Percentiles rank a stretch among this genome's conserved stretches.
Evolutionary conservation across 2,113 vertebrate species (phyloP).

Genomic region (Atherinomorus stipes): DNA sequence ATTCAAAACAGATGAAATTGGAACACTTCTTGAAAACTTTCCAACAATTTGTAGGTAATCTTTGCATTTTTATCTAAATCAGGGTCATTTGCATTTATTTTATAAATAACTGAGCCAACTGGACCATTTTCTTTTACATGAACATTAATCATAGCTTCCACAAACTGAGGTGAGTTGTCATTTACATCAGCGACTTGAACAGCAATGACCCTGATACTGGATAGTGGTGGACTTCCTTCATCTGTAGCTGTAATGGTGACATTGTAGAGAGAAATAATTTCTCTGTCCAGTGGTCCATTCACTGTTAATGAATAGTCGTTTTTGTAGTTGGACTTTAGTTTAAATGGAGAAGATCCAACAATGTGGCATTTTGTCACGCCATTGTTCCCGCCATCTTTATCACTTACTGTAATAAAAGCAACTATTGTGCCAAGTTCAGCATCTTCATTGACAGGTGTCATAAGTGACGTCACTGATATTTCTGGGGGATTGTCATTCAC

Average conservation of each 20-base stretch:
- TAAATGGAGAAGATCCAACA: conserved; percentile 51
- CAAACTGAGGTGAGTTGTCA: conserved; percentile 87
- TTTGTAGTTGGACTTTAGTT: conserved; percentile 84
- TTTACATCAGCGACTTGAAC: conserved; percentile 89
- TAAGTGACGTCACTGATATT: conserved; percentile 85
- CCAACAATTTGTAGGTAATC: conserved; percentile 81
- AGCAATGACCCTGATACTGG: conserved; percentile 72
- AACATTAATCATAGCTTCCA: conserved; percentile 73
- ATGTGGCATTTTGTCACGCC: conserved; percentile 57
- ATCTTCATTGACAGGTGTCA: conserved; percentile 85
- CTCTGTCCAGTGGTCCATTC: conserved; percentile 84
- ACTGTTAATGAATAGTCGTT: conserved; percentile 88
- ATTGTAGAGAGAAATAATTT: conserved; percentile 82
- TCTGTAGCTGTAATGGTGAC: conserved; percentile 84
- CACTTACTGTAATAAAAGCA: conserved; percentile 85
- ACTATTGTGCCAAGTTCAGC: conserved; percentile 84
- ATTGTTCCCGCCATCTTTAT: conserved; percentile 83
- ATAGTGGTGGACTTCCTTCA: conserved; percentile 84
- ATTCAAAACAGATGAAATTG: conserved; percentile 79
- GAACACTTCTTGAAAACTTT: conserved; percentile 64
- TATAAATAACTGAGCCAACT: conserved; percentile 78
- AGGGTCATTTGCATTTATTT: conserved; percentile 82
- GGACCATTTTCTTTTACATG: conserved; percentile 88
- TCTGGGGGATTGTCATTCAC: conserved; percentile 89
- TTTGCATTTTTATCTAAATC: conserved; percentile 84